Evolutionary conservation across 2,888 invertebrate species (phyloP).

Genomic region (Nephrotoma flavescens): DNA sequence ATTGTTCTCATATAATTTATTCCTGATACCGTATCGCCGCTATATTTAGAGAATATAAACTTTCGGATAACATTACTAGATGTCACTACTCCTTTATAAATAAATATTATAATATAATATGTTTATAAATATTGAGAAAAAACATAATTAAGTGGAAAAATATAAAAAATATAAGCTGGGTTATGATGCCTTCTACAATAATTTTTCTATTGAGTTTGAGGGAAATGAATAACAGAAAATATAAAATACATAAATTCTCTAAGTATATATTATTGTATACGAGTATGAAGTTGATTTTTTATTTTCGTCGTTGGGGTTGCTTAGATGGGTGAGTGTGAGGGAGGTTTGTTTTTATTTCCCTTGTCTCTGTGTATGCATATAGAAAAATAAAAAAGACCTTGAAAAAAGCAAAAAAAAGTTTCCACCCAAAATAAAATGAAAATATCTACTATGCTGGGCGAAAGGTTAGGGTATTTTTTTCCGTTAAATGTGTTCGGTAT

Average conservation of each 20-base stretch:
- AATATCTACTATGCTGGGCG: background rate
- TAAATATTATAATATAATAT: too few species aligned
- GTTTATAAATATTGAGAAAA: background rate
- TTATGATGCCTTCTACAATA: background rate
- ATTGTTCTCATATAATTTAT: too few species aligned
- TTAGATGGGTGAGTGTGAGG: background rate
- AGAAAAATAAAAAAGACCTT: background rate
- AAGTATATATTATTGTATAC: background rate
- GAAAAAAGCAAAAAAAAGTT: background rate
- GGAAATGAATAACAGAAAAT: background rate
- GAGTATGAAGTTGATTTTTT: background rate
- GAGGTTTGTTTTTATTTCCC: background rate
- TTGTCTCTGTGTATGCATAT: background rate
- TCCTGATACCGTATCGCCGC: too few species aligned
- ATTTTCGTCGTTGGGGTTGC: background rate
- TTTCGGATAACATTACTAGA: too few species aligned
- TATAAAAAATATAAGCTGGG: background rate
- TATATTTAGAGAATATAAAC: too few species aligned
- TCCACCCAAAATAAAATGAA: background rate
- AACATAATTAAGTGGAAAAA: background rate
- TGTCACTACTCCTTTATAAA: too few species aligned
- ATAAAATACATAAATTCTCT: background rate
- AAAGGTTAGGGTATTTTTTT: background rate
- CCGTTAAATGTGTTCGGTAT: background rate
- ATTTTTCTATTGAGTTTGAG: background rate